Base-by-base conservation (phyloP, 2,888 invertebrate genomes). In the Eulithis testata region DNA sequence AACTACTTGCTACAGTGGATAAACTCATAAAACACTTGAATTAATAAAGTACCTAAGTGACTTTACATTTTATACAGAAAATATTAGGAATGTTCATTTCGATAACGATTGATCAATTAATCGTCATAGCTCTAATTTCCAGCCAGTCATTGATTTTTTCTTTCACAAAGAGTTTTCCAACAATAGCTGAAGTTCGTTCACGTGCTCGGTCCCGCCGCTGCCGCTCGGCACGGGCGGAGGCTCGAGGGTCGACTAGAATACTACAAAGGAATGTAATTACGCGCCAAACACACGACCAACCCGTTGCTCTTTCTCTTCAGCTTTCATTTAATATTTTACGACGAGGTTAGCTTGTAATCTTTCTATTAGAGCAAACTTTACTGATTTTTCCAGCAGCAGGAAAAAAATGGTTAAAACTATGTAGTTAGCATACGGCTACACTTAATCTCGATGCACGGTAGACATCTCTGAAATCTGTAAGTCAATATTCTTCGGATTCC, bases 261-360 rank as follows among this genome's bases (percentile, higher is more conserved):
- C 76, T 79, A 87, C 87, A 89, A 90, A 87, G 85, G 87, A 88
- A 88, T 87, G 86, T 90, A 90, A 90, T 90, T 90, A 88, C 87
- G 80, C 86, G 84, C 83, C 87, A 83, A 80, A 78, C 76, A 78
- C 87, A 86, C 78, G 81, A 78, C 55, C 59, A 66, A 66, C 73
- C 74, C 76, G 82, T 82, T 85, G 83, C 82, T 85, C 79, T 79
- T 68, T 69, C 69, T 72, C 61, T 70, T 63, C 69, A 61, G 61
- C 59, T 53, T 52, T 56, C 54, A 59, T 69, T 73, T 68, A 66
- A 45, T 65, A 67, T 62, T 70, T 68, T 69, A 58, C 59, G 61
- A 53, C 14, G 31, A 36, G 44, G 36, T n/a, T 14, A 40, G 40
- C 8, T 8, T 11, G 40, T 40, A 40, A 40, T 40, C 9, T 0